A percentile compares a stretch with the other conserved stretches of the same genome.
phyloP scores from a whole-genome alignment of 2,888 invertebrate genomes.

The Cryptocheilus praepositus region DNA sequence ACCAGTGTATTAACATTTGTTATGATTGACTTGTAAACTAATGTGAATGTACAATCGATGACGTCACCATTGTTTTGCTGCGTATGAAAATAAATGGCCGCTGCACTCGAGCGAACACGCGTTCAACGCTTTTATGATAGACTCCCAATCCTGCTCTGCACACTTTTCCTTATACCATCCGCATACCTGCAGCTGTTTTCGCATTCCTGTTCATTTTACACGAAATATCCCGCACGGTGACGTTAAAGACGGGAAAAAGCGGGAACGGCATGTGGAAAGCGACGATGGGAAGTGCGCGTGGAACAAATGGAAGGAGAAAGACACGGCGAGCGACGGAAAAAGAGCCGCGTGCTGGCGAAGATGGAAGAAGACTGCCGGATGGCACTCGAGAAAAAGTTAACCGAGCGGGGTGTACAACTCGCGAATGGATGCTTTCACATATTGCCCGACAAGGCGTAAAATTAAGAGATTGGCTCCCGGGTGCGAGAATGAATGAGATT shows the following conservation, averaged over 20 bases:
- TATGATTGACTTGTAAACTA: too few species aligned
- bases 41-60: too few species aligned
- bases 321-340: constrained; percentile 11
- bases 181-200: constrained; percentile 53
- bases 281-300: too few species aligned
- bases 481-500: constrained; percentile 34
- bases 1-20: too few species aligned
- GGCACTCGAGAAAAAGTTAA: constrained; percentile 20
- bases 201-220: constrained; percentile 55
- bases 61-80: too few species aligned
- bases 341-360: constrained; percentile 15
- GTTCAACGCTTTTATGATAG: constrained; percentile 59
- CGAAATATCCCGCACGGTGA: constrained; percentile 50
- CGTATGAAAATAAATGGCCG: neutral
- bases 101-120: constrained; percentile 36
- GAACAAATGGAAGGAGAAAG: too few species aligned
- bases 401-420: constrained; percentile 44
- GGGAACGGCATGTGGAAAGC: too few species aligned
- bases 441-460: constrained; percentile 61
- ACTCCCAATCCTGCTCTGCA: constrained; percentile 64
- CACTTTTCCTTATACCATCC: constrained; percentile 29
- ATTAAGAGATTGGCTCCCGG: constrained; percentile 61
- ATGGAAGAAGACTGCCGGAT: constrained; percentile 19
- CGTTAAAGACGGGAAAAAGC: neutral
- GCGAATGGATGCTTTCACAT: constrained; percentile 53